Evolutionary conservation across 2,888 invertebrate species (phyloP).

Genomic region (Phania funesta): DNA sequence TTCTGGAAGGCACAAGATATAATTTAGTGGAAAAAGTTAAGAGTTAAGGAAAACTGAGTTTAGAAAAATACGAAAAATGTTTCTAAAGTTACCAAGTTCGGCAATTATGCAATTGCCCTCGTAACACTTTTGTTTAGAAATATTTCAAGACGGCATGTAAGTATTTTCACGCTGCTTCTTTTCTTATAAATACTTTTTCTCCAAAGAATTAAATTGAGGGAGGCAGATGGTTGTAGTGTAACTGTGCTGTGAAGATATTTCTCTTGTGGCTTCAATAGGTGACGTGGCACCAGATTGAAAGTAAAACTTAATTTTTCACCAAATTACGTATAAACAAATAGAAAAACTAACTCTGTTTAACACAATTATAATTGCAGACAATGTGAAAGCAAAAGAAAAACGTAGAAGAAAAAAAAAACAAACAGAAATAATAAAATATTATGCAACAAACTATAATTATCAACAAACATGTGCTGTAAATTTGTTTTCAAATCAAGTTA

Average conservation of each 20-base stretch:
- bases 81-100: too few species aligned
- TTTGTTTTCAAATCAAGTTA: constrained; percentile 25
- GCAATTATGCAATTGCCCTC: not conserved
- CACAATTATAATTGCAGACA: constrained; percentile 32
- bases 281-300: constrained; percentile 45
- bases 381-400: not conserved
- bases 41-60: too few species aligned
- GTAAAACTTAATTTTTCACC: constrained; percentile 61
- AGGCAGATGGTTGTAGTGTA: not conserved
- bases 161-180: not conserved
- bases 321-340: constrained; percentile 41
- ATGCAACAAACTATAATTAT: constrained; percentile 43
- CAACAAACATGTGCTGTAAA: constrained; percentile 22
- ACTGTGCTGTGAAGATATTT: not conserved
- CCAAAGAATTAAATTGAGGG: not conserved
- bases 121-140: not conserved
- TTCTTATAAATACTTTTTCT: too few species aligned
- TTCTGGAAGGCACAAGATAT: too few species aligned
- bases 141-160: constrained; percentile 12
- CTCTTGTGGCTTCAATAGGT: constrained; percentile 17
- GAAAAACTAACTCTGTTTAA: constrained; percentile 2
- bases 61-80: too few species aligned
- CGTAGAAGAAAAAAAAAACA: not conserved
- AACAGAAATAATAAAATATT: not conserved
- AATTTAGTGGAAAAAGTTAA: too few species aligned